These are phyloP conservation scores for Ianthella basta DNA, from an alignment of 37 sponge, comb jelly and placozoan genomes.

Conservation along the genomic window DNA sequence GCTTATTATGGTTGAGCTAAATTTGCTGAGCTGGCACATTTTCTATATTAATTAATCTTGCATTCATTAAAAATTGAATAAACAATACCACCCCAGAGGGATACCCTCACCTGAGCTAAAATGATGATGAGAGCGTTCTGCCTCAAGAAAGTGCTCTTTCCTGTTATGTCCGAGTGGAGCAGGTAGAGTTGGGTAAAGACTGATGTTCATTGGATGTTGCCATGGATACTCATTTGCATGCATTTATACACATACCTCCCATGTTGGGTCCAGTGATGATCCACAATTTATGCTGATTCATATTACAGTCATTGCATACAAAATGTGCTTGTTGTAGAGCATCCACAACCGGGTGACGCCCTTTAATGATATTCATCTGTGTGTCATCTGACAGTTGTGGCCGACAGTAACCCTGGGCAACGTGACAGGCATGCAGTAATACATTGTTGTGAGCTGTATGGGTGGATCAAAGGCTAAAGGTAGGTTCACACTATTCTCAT, in stretches of 20 bases:
- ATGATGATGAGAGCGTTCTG: slow-evolving; percentile 83
- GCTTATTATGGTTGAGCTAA: too few species aligned
- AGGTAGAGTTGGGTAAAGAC: not conserved
- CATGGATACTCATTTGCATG: not conserved
- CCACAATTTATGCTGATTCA: slow-evolving; percentile 72
- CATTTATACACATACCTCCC: slow-evolving; percentile 69
- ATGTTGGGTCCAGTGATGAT: slow-evolving; percentile 91
- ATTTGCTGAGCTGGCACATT: too few species aligned
- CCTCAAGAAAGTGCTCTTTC: slow-evolving; percentile 90
- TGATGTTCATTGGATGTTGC: too few species aligned
- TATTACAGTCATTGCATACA: slow-evolving; percentile 76
- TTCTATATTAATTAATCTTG: too few species aligned
- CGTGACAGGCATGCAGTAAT: too few species aligned
- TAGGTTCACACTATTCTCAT: too few species aligned
- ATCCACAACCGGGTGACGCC: slow-evolving; percentile 77
- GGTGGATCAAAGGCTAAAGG: too few species aligned
- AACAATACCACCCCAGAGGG: not conserved
- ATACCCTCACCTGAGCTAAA: slow-evolving; percentile 75
- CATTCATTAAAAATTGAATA: too few species aligned
- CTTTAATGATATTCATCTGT: slow-evolving; percentile 52
- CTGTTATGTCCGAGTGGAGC: slow-evolving; percentile 16
- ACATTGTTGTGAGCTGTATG: too few species aligned
- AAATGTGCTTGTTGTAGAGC: slow-evolving; percentile 44
- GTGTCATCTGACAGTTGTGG: slow-evolving; percentile 53
- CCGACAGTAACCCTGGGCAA: slow-evolving; percentile 55